Base-by-base conservation (phyloP, 2,113 vertebrate genomes). In the Eurypyga helias region DNA sequence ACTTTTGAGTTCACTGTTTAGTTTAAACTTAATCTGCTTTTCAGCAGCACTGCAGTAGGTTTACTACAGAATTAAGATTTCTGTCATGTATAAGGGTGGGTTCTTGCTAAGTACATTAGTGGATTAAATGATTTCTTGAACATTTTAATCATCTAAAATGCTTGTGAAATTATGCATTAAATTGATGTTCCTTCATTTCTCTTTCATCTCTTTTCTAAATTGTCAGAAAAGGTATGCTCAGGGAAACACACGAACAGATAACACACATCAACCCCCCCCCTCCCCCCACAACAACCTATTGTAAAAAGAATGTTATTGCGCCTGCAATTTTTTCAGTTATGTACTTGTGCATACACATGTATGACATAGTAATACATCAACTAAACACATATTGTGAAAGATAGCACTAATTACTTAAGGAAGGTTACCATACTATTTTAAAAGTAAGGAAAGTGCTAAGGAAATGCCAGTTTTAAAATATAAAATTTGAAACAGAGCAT, bases 181-280 rank as follows among this genome's bases (percentile, higher is more conserved):
- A 36, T 17, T 46, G 7, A 13, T 75, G 84, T 75, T 64, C 78
- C 6, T 34, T n/a, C 43, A 26, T 72, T 83, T 77, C 8, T 62
- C 2, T 75, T 67, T 38, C 24, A 73, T 16, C 10, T 54, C 6
- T 3, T 24, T 61, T 91, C 26, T 67, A 73, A 71, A 52, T 61
- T 0, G 2, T 45, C 26, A 73, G 49, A n/a, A 45, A 83, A 75
- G 0, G 1, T 64, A 41, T 34, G 87, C 7, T 76, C 5, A 29
- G n/a, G 31, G 11, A 57, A 57, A 54, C 15, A 72, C 69, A 51
- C 1, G 1, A 57, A 52, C 9, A 72, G 43, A 36, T 36, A 28
- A 49, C 64, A 49, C 17, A 1, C 13, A 4, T 2, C 4, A n/a
- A n/a, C n/a, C n/a, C n/a, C n/a, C n/a, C n/a, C n/a, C n/a, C n/a